Percentiles rank a stretch among this genome's conserved stretches.
These are phyloP conservation scores for Virgularia gustaviana DNA, from an alignment of 92 coral and sea anemone genomes.

Conservation along the genomic window DNA sequence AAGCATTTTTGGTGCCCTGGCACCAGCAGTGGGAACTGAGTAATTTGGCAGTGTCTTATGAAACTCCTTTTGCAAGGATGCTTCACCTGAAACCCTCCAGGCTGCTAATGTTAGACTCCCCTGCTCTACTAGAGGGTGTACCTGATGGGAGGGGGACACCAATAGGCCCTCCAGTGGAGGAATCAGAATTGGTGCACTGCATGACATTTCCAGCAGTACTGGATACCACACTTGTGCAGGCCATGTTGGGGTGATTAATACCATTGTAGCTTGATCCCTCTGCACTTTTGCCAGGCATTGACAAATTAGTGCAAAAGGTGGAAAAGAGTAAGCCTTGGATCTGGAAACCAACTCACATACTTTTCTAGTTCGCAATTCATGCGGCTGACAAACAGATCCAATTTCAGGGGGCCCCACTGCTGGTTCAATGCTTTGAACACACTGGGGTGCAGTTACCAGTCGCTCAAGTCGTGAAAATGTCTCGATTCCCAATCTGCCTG, in stretches of 20 bases:
- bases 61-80: conserved; percentile 46
- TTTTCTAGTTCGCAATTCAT: conserved; percentile 16
- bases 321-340: conserved; percentile 45
- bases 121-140: conserved; percentile 18
- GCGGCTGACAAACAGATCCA: conserved; percentile 37
- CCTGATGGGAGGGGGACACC: conserved; percentile 24
- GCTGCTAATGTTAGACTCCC: conserved; percentile 31
- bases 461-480: conserved; percentile 38
- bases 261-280: conserved; percentile 41
- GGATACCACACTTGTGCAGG: conserved; percentile 47
- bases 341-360: conserved; percentile 47
- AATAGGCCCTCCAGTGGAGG: conserved; percentile 22
- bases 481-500: conserved; percentile 2
- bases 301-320: conserved; percentile 42
- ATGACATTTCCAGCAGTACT: conserved; percentile 39
- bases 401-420: conserved; percentile 35
- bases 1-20: conserved; percentile 32
- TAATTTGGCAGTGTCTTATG: conserved; percentile 46
- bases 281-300: conserved; percentile 44
- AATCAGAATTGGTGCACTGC: conserved; percentile 36
- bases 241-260: conserved; percentile 41
- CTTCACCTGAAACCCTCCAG: conserved; percentile 49
- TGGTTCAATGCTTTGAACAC: conserved; percentile 29
- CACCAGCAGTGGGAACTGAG: conserved; percentile 46
- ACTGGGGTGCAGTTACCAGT: conserved; percentile 41